phyloP scores from a whole-genome alignment of 2,113 vertebrate species.

The Fregetta grallaria region DNA sequence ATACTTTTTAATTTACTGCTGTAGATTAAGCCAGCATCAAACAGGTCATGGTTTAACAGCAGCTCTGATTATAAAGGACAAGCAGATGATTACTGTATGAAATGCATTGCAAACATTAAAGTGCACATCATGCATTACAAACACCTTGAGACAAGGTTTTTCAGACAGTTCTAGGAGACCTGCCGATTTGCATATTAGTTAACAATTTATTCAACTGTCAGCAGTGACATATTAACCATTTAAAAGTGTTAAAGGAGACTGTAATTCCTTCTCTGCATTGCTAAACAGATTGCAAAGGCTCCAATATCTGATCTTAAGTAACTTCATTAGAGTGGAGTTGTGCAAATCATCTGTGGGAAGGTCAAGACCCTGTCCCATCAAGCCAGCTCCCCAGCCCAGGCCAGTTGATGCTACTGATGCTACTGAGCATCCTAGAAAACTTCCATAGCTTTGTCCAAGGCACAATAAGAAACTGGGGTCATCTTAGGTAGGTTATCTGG shows the following conservation, averaged over 20 bases:
- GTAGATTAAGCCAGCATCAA: accelerated
- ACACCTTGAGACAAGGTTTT: not conserved
- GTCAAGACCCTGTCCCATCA: not conserved
- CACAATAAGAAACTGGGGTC: not conserved
- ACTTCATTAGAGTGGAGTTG: not conserved
- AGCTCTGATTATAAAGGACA: not conserved
- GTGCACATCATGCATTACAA: not conserved
- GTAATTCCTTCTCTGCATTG: not conserved
- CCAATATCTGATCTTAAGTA: not conserved
- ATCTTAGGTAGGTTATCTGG: not conserved
- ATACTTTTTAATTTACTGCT: not conserved
- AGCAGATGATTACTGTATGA: not conserved
- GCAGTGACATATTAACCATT: not conserved
- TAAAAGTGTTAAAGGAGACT: not conserved
- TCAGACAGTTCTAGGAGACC: not conserved
- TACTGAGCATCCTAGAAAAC: not conserved
- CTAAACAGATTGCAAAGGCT: not conserved
- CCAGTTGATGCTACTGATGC: not conserved
- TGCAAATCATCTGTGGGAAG: not conserved
- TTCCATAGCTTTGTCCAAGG: not conserved
- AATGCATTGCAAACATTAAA: not conserved
- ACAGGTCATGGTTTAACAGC: not conserved
- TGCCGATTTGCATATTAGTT: not conserved
- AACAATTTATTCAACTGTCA: not conserved
- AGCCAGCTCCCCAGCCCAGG: not conserved